Base-by-base conservation (phyloP, 2,797 vertebrate species). In the Stomatorhinus walkeri region DNA sequence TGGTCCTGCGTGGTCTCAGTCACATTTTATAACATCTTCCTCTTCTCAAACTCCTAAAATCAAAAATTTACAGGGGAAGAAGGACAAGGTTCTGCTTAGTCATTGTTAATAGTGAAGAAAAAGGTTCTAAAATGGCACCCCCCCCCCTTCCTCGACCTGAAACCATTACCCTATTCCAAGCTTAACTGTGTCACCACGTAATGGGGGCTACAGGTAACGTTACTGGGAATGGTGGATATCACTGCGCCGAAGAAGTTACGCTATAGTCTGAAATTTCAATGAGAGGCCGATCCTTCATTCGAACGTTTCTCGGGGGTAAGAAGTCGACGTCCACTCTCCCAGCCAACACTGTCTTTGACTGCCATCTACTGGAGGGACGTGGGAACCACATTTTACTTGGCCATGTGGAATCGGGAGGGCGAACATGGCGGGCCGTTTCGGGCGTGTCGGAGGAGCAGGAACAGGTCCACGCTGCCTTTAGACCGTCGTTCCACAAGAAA, bases 11-110 rank as follows among this genome's bases (percentile, higher is more conserved):
- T 89, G 91, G 85, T 93, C 91, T 92, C 2, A 43, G 89, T 59
- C 87, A 90, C 88, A 91, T 88, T 93, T 97, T 95, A 99, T 90
- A 99, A 94, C 96, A 99, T 94, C 95, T 98, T 99, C 95, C 97
- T 97, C 94, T 99, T 99, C 95, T 99, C 98, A 92, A 99, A 99
- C 93, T 99, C 98, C 98, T 99, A 93, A 86, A 90, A 93, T 89
- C 90, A 90, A 48, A 90, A 76, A 76, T 19, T 16, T 89, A 91
- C 24, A 90, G 76, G 89, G 90, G 72, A 90, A 93, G 93, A 90
- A 46, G 72, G 90, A 92, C 93, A 91, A 61, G 93, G 94, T 94
- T 94, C 91, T 76, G 68, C 68, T 76, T 76, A 76, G 68, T 76
- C 68, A 76, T 19, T 76, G 32, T 76, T 76, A 76, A 92, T 91